These are phyloP conservation scores for Globicephala melas DNA, from an alignment of 2,113 vertebrate species.

Conservation along the genomic window DNA sequence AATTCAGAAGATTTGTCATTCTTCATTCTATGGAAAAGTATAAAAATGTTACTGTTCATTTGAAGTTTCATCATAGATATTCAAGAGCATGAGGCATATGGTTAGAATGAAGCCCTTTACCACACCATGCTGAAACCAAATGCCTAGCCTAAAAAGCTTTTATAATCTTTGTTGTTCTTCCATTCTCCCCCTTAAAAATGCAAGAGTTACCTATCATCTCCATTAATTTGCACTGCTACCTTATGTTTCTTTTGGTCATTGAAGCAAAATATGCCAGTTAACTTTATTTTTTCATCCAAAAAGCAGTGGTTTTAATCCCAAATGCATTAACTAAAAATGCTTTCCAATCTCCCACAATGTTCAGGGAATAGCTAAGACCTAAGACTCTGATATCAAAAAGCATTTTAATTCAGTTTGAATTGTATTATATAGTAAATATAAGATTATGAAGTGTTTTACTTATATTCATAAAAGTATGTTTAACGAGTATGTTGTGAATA, in stretches of 20 bases:
- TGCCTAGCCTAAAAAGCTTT: neutral
- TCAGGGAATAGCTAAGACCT: neutral
- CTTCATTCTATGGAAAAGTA: neutral
- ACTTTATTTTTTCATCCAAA: neutral
- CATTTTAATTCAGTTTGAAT: conserved; percentile 27
- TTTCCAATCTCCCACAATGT: neutral
- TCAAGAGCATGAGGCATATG: neutral
- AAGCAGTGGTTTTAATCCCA: neutral
- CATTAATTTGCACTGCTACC: neutral
- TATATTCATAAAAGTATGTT: neutral
- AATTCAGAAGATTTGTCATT: neutral
- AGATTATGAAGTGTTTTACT: neutral
- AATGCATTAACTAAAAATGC: neutral
- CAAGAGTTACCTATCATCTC: conserved; percentile 15
- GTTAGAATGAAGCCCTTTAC: neutral
- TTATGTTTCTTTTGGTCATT: conserved; percentile 1
- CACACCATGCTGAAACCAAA: neutral
- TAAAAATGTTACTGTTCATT: neutral
- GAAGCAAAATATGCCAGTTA: neutral
- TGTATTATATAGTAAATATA: neutral
- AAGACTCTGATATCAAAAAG: neutral
- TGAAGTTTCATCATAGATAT: conserved; percentile 8
- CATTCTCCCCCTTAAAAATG: neutral
- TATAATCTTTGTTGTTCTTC: neutral
- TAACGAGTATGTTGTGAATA: conserved; percentile 28